Percentiles rank a stretch among this genome's conserved stretches.
Conservation (phyloP, 1,140 invertebrate species). For the Mesaphorura yosii region DNA sequence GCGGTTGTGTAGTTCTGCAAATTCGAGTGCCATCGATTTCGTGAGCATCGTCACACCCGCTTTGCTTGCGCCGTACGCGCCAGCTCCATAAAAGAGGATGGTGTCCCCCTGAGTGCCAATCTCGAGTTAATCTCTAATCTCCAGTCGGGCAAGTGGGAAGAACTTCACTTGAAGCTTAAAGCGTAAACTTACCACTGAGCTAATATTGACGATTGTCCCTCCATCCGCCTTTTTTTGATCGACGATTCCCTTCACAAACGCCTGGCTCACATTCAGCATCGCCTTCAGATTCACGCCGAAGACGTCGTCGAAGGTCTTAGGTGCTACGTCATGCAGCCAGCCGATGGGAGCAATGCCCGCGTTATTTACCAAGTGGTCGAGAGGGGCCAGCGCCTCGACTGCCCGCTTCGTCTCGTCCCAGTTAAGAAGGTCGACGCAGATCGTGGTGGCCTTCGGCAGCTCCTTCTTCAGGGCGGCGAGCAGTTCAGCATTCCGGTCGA, state of each 20-base stretch:
- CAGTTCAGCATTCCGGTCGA: slow-evolving; percentile 2
- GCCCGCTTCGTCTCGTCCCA: slow-evolving; percentile 11
- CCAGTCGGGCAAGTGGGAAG: no score
- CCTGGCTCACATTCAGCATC: background rate
- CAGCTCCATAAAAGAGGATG: no score
- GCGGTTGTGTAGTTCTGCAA: no score
- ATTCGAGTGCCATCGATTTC: no score
- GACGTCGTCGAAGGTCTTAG: background rate
- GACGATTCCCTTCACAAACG: background rate
- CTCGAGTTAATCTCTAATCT: no score
- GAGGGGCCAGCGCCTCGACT: slow-evolving; percentile 2
- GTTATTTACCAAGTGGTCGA: slow-evolving; percentile 19
- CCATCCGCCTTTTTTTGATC: background rate
- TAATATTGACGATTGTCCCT: background rate
- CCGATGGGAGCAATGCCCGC: background rate
- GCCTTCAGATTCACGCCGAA: background rate
- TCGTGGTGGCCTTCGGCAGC: slow-evolving; percentile 3
- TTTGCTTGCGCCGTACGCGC: no score
- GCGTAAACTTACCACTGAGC: background rate
- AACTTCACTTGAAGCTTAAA: no score
- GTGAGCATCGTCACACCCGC: no score
- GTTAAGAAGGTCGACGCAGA: slow-evolving; percentile 2
- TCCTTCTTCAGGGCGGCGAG: slow-evolving; percentile 9
- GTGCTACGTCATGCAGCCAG: background rate
- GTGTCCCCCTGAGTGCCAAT: no score